Conservation (phyloP, 2,888 invertebrate genomes). For the Polydrusus tereticollis region DNA sequence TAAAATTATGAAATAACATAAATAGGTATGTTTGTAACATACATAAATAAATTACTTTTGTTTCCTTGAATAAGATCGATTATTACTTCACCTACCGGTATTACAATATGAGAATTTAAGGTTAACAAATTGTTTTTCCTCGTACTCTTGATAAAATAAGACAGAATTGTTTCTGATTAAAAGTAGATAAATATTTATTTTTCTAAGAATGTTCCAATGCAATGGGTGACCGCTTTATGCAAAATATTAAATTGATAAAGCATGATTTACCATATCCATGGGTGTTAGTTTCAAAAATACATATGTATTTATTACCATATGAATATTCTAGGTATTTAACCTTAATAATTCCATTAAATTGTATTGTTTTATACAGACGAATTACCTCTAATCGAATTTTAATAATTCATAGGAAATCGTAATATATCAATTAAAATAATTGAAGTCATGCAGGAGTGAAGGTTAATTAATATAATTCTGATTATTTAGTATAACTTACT, state of each 20-base stretch:
- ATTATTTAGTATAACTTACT: not conserved
- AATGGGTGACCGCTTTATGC: not conserved
- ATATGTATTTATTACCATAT: constrained; percentile 3
- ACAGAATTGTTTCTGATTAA: too few species aligned
- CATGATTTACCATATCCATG: not conserved
- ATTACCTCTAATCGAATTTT: constrained; percentile 12
- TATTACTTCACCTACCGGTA: too few species aligned
- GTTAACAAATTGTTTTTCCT: too few species aligned
- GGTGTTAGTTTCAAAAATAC: not conserved
- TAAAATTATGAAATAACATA: too few species aligned
- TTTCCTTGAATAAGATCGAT: too few species aligned
- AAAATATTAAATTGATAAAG: not conserved
- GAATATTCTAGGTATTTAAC: constrained; percentile 16
- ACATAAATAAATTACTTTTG: too few species aligned
- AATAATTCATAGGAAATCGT: constrained; percentile 2
- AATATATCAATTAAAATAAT: constrained; percentile 16
- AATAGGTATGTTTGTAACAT: too few species aligned
- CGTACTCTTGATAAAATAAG: too few species aligned
- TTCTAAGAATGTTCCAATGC: not conserved
- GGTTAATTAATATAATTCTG: not conserved
- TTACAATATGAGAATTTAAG: too few species aligned
- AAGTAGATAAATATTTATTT: not conserved
- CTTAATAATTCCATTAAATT: constrained; percentile 9
- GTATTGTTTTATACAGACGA: constrained; percentile 7
- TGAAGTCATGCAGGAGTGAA: not conserved